Evolutionary conservation across 2,888 invertebrate genomes (phyloP).

Genomic region (Sesia apiformis): DNA sequence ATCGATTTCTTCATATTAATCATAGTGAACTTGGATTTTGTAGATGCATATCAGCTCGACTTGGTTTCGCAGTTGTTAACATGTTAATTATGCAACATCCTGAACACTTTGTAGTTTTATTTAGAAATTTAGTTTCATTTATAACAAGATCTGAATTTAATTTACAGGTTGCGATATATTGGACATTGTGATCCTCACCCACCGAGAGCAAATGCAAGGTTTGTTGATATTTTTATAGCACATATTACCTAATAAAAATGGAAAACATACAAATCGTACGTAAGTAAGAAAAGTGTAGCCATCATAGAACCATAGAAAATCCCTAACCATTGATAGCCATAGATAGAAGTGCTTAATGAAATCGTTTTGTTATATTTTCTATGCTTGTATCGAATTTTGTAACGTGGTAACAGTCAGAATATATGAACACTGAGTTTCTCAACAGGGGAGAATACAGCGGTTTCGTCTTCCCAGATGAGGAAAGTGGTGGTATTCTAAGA

Average conservation of each 20-base stretch:
- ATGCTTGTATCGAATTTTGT: too few relatives aligned
- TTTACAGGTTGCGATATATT: constrained; percentile 51
- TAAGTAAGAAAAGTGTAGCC: too few relatives aligned
- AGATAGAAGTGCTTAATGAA: too few relatives aligned
- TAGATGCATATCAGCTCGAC: background rate
- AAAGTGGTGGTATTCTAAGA: constrained; percentile 19
- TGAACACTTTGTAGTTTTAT: background rate
- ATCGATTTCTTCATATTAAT: too few relatives aligned
- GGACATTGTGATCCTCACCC: constrained; percentile 46
- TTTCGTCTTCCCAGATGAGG: constrained; percentile 14
- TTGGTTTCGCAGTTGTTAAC: background rate
- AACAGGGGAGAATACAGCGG: constrained; percentile 16
- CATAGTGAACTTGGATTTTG: too few relatives aligned
- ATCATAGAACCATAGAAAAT: too few relatives aligned
- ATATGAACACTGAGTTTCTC: background rate
- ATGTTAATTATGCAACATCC: background rate
- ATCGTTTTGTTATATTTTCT: too few relatives aligned
- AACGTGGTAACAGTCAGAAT: too few relatives aligned
- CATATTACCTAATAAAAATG: too few relatives aligned
- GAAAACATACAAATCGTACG: too few relatives aligned
- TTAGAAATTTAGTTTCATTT: background rate
- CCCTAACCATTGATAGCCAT: too few relatives aligned
- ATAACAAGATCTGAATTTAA: background rate
- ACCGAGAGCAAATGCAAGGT: constrained; percentile 9
- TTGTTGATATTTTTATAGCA: background rate